Evolutionary conservation across 2,888 invertebrate genomes (phyloP).

Genomic region (Stenodema calcarata): DNA sequence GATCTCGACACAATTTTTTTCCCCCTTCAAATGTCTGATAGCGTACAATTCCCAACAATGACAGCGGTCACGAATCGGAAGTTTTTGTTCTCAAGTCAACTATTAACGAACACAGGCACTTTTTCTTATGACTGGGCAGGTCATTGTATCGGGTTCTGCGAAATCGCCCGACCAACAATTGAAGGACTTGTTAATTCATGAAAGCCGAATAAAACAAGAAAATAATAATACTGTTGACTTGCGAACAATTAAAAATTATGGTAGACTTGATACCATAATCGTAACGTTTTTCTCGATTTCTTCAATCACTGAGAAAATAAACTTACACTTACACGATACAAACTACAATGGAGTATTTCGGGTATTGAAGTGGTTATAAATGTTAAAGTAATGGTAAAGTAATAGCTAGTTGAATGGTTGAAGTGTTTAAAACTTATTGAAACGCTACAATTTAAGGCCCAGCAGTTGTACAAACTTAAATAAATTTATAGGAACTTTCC

Average conservation of each 20-base stretch:
- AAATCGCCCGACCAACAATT: neutral
- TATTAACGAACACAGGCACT: constrained; percentile 3
- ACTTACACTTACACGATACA: neutral
- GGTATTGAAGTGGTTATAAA: neutral
- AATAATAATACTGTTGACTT: neutral
- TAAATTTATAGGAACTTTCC: neutral
- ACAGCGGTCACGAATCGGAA: neutral
- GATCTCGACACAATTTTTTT: neutral
- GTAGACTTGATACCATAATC: neutral
- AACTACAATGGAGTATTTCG: neutral
- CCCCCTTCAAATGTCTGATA: neutral
- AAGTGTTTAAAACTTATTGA: neutral
- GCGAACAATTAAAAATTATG: neutral
- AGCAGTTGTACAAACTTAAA: neutral
- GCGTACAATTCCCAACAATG: no score
- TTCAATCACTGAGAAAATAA: neutral
- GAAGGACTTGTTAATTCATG: neutral
- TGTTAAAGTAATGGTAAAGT: neutral
- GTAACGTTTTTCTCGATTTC: neutral
- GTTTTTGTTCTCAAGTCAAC: neutral
- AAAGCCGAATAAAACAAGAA: neutral
- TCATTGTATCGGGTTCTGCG: neutral
- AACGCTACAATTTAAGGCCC: neutral
- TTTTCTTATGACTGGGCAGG: neutral
- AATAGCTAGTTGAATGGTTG: neutral